Evolutionary conservation across 92 coral and sea anemone genomes (phyloP).

Genomic region (Metridium senile): DNA sequence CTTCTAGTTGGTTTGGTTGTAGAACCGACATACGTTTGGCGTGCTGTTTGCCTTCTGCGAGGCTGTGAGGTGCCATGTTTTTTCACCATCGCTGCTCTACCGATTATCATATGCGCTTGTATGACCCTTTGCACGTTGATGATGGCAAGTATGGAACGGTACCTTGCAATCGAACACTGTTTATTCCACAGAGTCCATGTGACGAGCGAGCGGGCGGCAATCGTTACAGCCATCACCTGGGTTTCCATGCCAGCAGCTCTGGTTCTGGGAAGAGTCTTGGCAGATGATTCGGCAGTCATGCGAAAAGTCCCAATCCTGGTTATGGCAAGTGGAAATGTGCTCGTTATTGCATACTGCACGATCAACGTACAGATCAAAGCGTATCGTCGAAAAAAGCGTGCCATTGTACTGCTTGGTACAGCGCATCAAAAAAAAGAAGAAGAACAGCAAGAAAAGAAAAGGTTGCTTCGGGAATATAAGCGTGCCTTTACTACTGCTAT

Average conservation of each 20-base stretch:
- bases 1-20: not conserved
- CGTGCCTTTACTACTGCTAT: not conserved
- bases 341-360: not conserved
- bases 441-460: not conserved
- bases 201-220: not conserved
- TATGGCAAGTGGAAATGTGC: not conserved
- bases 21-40: constrained; percentile 1
- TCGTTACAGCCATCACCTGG: not conserved
- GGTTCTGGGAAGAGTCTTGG: not conserved
- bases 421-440: not conserved
- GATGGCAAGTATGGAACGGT: not conserved
- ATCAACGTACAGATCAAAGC: not conserved
- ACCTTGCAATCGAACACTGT: not conserved
- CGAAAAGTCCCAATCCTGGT: not conserved
- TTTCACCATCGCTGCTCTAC: not conserved
- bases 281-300: not conserved
- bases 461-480: not conserved
- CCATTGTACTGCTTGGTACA: not conserved
- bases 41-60: not conserved
- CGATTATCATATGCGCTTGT: not conserved
- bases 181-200: not conserved
- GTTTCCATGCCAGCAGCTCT: not conserved
- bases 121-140: not conserved
- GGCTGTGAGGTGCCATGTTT: not conserved
- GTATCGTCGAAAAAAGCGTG: not conserved